Base-by-base conservation (phyloP, 2,888 invertebrate species). In the Macaria liturata region DNA sequence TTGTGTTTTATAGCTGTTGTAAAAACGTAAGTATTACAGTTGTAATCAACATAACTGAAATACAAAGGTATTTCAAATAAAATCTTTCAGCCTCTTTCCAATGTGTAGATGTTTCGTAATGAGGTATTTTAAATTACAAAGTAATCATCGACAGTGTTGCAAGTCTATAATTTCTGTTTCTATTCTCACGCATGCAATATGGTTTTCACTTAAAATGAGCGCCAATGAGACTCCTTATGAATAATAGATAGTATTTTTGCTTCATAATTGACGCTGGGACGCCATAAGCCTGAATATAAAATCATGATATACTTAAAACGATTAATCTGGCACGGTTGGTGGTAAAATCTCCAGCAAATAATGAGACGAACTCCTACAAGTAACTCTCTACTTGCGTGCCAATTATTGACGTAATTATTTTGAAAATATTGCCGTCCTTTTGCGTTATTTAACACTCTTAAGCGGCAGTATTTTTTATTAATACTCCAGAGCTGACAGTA, bases 401-500 rank as follows among this genome's bases (percentile, higher is more conserved):
- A 91, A 91, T 91, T 91, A 91, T 91, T 88, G 88, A 84, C 84
- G 90, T 88, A 87, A 89, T 91, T 91, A 91, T 89, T 85, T 89
- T 87, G 81, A 91, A 91, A 87, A 88, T 91, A 91, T 90, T 83
- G 81, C 81, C 77, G 61, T 76, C 79, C 80, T 83, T 86, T 85
- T 86, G 83, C 82, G 78, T 83, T 86, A 85, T 88, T 90, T 85
- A 86, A 84, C 55, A 81, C 81, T 74, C 69, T 77, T 78, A 86
- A 80, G 80, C 74, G 81, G 82, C 76, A 68, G 84, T 88, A 85
- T 86, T 81, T 86, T 86, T 87, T 84, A 85, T 84, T 84, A 81
- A 78, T 74, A 74, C 74, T 71, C 74, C 74, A 69, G 64, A 72
- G 70, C 59, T 70, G 65, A 69, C 80, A 78, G 80, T 83, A 80